These are phyloP conservation scores for Stenichneumon culpator DNA, from an alignment of 2,888 invertebrate genomes.

Conservation along the genomic window DNA sequence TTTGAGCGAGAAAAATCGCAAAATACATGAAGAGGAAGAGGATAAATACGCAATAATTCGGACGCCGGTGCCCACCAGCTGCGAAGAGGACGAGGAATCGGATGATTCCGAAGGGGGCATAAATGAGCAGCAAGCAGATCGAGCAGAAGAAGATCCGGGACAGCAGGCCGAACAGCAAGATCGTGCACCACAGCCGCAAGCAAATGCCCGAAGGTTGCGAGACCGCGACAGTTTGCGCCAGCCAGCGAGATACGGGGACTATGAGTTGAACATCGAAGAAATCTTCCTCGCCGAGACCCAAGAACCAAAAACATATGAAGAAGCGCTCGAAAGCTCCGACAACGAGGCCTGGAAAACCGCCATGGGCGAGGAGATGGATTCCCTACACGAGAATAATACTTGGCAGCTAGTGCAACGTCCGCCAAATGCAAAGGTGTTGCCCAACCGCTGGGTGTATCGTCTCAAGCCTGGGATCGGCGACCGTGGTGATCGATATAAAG, in stretches of 20 bases:
- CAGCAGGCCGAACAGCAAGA: neutral
- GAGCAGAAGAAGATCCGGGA: conserved; percentile 2
- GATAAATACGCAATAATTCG: conserved; percentile 11
- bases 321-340: conserved; percentile 39
- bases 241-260: conserved; percentile 8
- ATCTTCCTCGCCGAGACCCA: neutral
- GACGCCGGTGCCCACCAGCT: no score
- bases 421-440: conserved; percentile 1
- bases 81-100: neutral
- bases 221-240: neutral
- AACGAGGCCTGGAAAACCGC: conserved; percentile 46
- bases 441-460: conserved; percentile 42
- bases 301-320: conserved; percentile 23
- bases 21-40: neutral
- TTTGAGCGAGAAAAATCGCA: neutral
- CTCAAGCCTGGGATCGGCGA: conserved; percentile 29
- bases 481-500: conserved; percentile 17
- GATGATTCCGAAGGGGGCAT: conserved; percentile 8
- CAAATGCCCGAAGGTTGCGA: neutral
- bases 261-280: neutral
- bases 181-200: conserved; percentile 20
- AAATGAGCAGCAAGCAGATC: neutral
- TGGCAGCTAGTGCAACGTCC: conserved; percentile 47
- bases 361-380: conserved; percentile 41
- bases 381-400: conserved; percentile 42